Evolutionary conservation across 2,797 vertebrate species (phyloP).

Genomic region (Hypotaenidia okinawae): DNA sequence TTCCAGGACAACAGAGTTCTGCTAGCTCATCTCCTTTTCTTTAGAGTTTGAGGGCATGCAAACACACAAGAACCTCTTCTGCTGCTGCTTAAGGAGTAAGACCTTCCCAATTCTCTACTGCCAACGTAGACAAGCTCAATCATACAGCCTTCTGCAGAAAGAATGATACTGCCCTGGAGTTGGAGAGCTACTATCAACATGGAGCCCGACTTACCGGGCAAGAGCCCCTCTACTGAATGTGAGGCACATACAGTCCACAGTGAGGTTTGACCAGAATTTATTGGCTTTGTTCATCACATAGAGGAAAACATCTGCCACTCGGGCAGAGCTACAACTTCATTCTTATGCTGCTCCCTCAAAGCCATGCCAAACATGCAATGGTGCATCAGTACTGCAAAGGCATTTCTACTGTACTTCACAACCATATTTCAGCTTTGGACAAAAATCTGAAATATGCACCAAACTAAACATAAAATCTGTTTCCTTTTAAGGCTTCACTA

Average conservation of each 20-base stretch:
- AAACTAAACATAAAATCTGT: not conserved
- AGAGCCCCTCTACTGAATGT: not conserved
- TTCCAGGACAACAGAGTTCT: not conserved
- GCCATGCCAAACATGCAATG: rapidly evolving
- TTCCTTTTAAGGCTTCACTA: conserved; percentile 3
- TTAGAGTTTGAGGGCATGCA: not conserved
- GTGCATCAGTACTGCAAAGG: not conserved
- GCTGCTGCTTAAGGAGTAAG: not conserved
- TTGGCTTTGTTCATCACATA: rapidly evolving
- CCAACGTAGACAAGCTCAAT: not conserved
- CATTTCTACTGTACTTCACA: not conserved
- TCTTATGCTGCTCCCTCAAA: not conserved
- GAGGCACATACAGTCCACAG: not conserved
- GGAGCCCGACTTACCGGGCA: not conserved
- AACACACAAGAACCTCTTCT: not conserved
- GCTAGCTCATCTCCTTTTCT: not conserved
- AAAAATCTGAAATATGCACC: conserved; percentile 27
- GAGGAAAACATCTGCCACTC: rapidly evolving
- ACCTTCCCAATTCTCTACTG: not conserved
- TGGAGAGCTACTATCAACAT: not conserved
- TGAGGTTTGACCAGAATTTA: not conserved
- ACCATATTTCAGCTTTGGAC: not conserved
- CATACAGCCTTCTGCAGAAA: not conserved
- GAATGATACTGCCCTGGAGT: rapidly evolving
- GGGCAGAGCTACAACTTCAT: not conserved